These are phyloP conservation scores for Phyllostomus discolor DNA, from an alignment of 2,113 vertebrate species.

Conservation along the genomic window DNA sequence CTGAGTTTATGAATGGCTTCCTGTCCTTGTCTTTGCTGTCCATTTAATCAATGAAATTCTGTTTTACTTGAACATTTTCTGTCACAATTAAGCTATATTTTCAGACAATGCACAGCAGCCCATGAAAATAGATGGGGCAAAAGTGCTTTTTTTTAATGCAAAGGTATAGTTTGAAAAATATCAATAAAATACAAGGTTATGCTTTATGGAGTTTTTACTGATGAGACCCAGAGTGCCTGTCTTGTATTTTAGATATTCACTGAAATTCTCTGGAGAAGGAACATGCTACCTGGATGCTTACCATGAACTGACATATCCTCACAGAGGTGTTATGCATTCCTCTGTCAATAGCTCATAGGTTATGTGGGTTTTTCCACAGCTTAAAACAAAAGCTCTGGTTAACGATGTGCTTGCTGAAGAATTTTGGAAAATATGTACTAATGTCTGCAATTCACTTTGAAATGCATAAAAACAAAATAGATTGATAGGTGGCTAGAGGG, in stretches of 20 bases:
- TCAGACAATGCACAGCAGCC: background rate
- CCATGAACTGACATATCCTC: background rate
- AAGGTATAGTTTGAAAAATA: background rate
- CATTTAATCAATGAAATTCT: background rate
- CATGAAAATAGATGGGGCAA: background rate
- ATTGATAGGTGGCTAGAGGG: background rate
- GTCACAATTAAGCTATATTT: background rate
- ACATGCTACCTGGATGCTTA: background rate
- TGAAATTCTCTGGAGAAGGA: background rate
- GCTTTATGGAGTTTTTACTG: background rate
- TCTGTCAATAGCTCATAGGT: background rate
- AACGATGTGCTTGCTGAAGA: background rate
- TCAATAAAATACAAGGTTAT: background rate
- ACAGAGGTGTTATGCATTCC: background rate
- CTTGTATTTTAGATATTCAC: background rate
- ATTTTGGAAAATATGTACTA: background rate
- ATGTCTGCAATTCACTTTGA: background rate
- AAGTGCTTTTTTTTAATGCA: background rate
- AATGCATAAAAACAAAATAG: background rate
- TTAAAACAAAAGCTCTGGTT: background rate
- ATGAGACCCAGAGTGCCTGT: background rate
- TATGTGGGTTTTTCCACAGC: background rate
- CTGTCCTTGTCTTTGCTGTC: background rate
- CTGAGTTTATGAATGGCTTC: background rate
- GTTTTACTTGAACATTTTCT: background rate